A percentile compares a stretch with the other conserved stretches of the same genome.
Evolutionary conservation across 2,113 vertebrate species (phyloP).

Genomic region (Sprattus sprattus): DNA sequence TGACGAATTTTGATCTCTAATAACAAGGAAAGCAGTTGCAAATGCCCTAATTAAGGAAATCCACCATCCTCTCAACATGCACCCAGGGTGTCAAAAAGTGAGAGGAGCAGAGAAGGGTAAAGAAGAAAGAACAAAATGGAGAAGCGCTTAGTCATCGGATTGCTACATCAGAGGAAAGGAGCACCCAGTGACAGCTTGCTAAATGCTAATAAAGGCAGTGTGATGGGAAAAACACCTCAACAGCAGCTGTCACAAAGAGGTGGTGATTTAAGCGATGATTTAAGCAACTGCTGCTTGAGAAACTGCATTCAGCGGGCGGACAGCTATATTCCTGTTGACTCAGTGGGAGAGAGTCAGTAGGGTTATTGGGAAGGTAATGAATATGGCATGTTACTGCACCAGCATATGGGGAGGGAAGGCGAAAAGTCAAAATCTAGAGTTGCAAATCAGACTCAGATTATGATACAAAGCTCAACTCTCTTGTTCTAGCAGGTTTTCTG

Average conservation of each 20-base stretch:
- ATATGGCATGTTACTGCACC: background rate
- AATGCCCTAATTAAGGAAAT: slow-evolving; percentile 50
- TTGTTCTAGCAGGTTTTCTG: too few species aligned
- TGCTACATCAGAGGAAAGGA: slow-evolving; percentile 29
- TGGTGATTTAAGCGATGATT: background rate
- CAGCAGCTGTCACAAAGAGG: background rate
- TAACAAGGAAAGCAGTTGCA: slow-evolving; percentile 62
- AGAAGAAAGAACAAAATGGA: background rate
- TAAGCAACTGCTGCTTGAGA: background rate
- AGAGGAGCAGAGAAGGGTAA: slow-evolving; percentile 31
- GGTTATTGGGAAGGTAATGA: slow-evolving; percentile 5
- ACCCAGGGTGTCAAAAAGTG: slow-evolving; percentile 22
- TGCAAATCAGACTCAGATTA: background rate
- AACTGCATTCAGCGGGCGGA: background rate
- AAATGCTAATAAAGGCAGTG: slow-evolving; percentile 28
- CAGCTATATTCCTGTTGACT: background rate
- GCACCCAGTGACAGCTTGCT: slow-evolving; percentile 20
- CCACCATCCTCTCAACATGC: slow-evolving; percentile 22
- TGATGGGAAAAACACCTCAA: background rate
- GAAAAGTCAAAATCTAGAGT: background rate
- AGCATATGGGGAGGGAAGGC: background rate
- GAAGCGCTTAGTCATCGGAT: slow-evolving; percentile 41
- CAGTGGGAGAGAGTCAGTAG: background rate
- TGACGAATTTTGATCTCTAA: slow-evolving; percentile 64
- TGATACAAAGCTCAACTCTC: background rate